Evolutionary conservation across 2,888 invertebrate species (phyloP), one percentile per base, ranked within the genome.

Genomic region (Drosophila yooni): DNA sequence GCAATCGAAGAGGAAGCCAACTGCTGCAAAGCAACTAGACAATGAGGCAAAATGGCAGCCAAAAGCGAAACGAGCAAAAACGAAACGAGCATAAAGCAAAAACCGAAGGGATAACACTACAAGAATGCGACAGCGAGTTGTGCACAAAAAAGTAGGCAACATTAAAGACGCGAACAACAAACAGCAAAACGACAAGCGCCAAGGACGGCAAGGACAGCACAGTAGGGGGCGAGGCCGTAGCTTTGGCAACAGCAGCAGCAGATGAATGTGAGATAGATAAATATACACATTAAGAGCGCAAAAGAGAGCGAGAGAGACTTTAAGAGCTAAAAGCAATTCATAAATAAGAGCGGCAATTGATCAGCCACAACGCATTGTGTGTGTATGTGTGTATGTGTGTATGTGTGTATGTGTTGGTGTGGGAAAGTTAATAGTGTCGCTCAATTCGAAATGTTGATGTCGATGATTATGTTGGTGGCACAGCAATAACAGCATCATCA

Each of bases 401-500:
- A 3, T 18, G 21, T 29, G 10, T 40, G 13, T 21, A n/a, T n/a
- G 40, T 53, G 43, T 34, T n/a, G 54, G 58, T 34, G 36, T 31
- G 43, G 65, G 25, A 63, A 58, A 69, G 79, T 66, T 70, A 85
- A 88, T 85, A 83, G 73, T 73, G 76, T 73, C 68, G 88, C 88
- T 79, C 82, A 84, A 89, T 89, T 84, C 87, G 74, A 84, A 82
- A 88, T 73, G 85, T 85, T 84, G 77, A 89, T 84, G 84, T 65
- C 76, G 69, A 83, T 87, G 84, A 89, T 89, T 88, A 85, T 85
- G 83, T 58, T 85, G 90, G 85, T 85, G 85, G 80, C 83, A 75
- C 77, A 75, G 77, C 74, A 56, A 31, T 15, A 40, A 15, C 38
- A 43, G 11, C 43, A 21, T 34, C 18, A 52, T 34, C 61, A 59